Conservation (phyloP, 2,888 invertebrate species). For the Melanargia galathea region DNA sequence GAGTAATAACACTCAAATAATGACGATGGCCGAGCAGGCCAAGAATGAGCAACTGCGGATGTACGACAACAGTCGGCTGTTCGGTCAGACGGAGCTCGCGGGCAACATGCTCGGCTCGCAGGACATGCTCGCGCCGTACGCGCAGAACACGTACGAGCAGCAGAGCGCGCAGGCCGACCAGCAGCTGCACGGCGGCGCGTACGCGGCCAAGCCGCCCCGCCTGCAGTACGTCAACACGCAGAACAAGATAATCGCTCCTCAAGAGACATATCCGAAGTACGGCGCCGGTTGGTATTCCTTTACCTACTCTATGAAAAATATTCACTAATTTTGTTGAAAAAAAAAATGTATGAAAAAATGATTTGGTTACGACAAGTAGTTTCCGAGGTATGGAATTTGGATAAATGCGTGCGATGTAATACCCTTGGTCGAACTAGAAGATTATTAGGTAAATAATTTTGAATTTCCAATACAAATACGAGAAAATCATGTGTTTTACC, state of each 20-base stretch:
- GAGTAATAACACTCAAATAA: conserved; percentile 71
- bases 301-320: too few species aligned
- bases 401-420: too few species aligned
- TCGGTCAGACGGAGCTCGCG: conserved; percentile 64
- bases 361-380: too few species aligned
- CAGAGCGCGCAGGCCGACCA: conserved; percentile 49
- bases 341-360: too few species aligned
- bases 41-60: conserved; percentile 73
- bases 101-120: conserved; percentile 62
- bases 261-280: conserved; percentile 67
- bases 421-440: too few species aligned
- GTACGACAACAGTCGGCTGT: conserved; percentile 66
- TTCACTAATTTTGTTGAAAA: too few species aligned
- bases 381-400: too few species aligned
- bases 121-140: conserved; percentile 62
- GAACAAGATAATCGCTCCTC: conserved; percentile 61
- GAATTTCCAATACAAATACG: too few species aligned
- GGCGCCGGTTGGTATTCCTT: conserved; percentile 55
- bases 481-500: too few species aligned
- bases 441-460: too few species aligned
- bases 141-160: conserved; percentile 59
- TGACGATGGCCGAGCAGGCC: conserved; percentile 63
- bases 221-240: conserved; percentile 61
- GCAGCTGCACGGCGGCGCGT: conserved; percentile 55
- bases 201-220: conserved; percentile 56